phyloP scores from a whole-genome alignment of 2,113 vertebrate genomes.

The Sprattus sprattus region DNA sequence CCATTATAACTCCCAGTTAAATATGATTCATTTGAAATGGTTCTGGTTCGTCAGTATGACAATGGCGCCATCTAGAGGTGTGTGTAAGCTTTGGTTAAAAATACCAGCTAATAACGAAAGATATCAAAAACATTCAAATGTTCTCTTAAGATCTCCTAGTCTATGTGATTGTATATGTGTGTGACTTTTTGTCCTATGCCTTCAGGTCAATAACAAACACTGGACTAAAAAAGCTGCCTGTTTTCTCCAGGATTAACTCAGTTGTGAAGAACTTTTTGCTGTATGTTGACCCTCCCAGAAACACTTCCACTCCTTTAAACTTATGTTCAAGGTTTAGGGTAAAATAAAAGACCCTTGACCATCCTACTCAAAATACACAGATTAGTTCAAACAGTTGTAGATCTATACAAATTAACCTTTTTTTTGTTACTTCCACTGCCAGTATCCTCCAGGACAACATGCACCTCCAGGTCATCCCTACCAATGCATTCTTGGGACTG shows the following conservation, averaged over 20 bases:
- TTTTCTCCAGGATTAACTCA: conserved; percentile 66
- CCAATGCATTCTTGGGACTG: conserved; percentile 71
- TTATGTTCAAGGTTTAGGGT: neutral
- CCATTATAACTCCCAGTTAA: neutral
- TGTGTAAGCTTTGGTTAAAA: neutral
- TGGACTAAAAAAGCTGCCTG: conserved; percentile 62
- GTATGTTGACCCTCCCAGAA: conserved; percentile 52
- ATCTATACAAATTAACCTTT: neutral
- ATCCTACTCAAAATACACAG: neutral
- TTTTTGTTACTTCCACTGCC: conserved; percentile 10
- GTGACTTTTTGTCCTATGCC: neutral
- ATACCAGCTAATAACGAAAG: neutral
- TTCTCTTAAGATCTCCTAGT: neutral
- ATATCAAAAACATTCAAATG: neutral
- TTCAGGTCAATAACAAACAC: conserved; percentile 69
- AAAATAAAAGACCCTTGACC: too few species aligned
- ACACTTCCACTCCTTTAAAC: neutral
- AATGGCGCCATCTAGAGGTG: neutral
- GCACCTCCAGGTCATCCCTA: conserved; percentile 62
- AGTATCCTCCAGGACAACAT: conserved; percentile 70
- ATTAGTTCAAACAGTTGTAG: neutral
- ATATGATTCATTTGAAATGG: neutral
- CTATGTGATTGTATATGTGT: neutral
- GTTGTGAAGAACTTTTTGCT: conserved; percentile 48
- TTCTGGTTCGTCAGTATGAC: neutral